phyloP scores from a whole-genome alignment of 2,888 invertebrate species.

The Trachelus tabidus region DNA sequence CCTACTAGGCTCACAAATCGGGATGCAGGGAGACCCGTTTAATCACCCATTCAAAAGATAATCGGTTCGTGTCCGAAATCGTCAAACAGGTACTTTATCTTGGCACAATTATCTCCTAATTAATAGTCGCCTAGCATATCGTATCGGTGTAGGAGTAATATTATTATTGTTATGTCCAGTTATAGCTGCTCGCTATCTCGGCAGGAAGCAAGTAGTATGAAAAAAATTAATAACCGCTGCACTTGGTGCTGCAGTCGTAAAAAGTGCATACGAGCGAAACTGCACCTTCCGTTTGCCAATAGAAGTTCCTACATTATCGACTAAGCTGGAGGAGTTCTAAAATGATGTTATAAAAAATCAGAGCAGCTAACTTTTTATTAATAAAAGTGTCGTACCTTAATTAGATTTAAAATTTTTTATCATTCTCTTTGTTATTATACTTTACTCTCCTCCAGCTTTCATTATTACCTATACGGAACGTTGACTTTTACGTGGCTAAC shows the following conservation, averaged over 20 bases:
- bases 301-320: background rate
- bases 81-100: slow-evolving; percentile 35
- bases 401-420: background rate
- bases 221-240: background rate
- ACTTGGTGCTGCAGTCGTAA: background rate
- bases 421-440: background rate
- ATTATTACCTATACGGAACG: background rate
- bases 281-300: background rate
- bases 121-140: slow-evolving; percentile 47
- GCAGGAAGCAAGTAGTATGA: background rate
- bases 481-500: background rate
- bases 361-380: background rate
- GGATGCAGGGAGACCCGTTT: slow-evolving; percentile 5
- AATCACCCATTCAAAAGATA: slow-evolving; percentile 15
- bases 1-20: background rate
- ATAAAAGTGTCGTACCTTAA: background rate
- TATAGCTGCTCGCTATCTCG: background rate
- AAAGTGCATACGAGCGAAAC: background rate
- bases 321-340: background rate
- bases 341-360: background rate
- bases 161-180: background rate
- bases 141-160: slow-evolving; percentile 22
- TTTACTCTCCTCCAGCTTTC: background rate
- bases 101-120: slow-evolving; percentile 48
- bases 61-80: slow-evolving; percentile 40